A percentile compares a stretch with the other conserved stretches of the same genome.
These are phyloP conservation scores for Pseudococcus viburni DNA, from an alignment of 2,888 invertebrate species.

Conservation along the genomic window DNA sequence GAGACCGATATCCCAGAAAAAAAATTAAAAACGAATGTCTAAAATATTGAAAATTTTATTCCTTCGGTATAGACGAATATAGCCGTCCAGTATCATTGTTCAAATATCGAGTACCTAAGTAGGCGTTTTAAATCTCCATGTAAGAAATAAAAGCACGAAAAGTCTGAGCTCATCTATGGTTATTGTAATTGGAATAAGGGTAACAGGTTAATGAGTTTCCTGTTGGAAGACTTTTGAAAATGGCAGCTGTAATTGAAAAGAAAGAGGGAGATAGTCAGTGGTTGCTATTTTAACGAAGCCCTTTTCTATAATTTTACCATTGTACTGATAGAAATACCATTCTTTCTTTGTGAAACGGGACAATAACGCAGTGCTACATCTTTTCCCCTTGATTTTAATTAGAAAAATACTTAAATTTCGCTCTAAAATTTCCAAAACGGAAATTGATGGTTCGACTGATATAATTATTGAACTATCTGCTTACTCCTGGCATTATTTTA, in stretches of 20 bases:
- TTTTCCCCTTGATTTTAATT: slow-evolving; percentile 41
- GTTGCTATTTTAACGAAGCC: slow-evolving; percentile 56
- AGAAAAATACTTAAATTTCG: slow-evolving; percentile 48
- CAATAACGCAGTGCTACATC: slow-evolving; percentile 23
- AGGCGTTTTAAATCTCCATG: slow-evolving; percentile 43
- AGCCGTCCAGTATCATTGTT: not conserved
- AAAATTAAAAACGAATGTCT: too few relatives aligned
- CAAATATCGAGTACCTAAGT: not conserved
- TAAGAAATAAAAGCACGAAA: slow-evolving; percentile 34
- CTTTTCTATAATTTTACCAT: slow-evolving; percentile 48
- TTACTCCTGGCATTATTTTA: slow-evolving; percentile 93
- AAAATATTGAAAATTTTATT: not conserved
- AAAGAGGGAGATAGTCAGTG: slow-evolving; percentile 33
- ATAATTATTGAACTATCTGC: slow-evolving; percentile 66
- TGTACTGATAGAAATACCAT: slow-evolving; percentile 54
- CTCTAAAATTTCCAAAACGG: not conserved
- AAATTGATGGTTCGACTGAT: not conserved
- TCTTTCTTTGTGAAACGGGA: slow-evolving; percentile 30
- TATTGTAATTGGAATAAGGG: slow-evolving; percentile 43
- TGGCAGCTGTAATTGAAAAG: slow-evolving; percentile 61
- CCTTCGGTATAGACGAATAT: not conserved
- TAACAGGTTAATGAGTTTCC: slow-evolving; percentile 60
- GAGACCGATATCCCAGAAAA: too few relatives aligned
- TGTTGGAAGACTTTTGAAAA: slow-evolving; percentile 46
- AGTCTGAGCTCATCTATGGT: not conserved